Percentiles rank a stretch among this genome's conserved stretches.
phyloP scores from a whole-genome alignment of 2,113 vertebrate genomes.

The Ranitomeya imitator region DNA sequence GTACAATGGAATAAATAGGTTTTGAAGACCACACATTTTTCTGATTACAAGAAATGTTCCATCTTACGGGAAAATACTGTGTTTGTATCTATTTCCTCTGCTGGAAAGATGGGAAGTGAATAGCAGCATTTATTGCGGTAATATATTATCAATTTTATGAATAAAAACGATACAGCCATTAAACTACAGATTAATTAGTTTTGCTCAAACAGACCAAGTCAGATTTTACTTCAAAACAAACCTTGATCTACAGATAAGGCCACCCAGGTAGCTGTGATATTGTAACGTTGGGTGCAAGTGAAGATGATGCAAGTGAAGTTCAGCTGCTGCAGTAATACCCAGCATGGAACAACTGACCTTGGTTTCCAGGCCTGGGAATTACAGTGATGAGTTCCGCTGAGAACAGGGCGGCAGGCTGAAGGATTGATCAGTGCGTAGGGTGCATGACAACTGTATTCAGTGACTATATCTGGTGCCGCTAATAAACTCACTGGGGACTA shows the following conservation, averaged over 20 bases:
- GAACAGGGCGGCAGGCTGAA: constrained; percentile 31
- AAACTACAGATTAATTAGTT: not conserved
- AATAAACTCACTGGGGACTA: constrained; percentile 49
- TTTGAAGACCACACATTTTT: not conserved
- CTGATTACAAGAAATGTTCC: constrained; percentile 11
- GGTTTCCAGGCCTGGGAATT: constrained; percentile 55
- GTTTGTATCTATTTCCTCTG: not conserved
- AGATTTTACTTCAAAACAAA: not conserved
- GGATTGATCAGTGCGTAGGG: constrained; percentile 35
- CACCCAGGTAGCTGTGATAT: constrained; percentile 8
- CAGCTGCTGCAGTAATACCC: constrained; percentile 17
- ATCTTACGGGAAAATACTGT: not conserved
- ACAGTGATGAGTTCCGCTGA: constrained; percentile 36
- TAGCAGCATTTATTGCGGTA: not conserved
- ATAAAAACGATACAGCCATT: not conserved
- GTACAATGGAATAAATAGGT: not conserved
- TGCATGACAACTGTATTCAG: constrained; percentile 13
- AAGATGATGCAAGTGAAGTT: constrained; percentile 33
- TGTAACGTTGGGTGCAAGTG: not conserved
- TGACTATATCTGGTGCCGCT: constrained; percentile 46
- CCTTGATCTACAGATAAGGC: not conserved
- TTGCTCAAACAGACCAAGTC: not conserved
- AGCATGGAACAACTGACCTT: constrained; percentile 29
- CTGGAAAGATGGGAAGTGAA: not conserved
- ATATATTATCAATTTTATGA: not conserved